Evolutionary conservation across 2,888 invertebrate species (phyloP).

Genomic region (Cephus pygmeus): DNA sequence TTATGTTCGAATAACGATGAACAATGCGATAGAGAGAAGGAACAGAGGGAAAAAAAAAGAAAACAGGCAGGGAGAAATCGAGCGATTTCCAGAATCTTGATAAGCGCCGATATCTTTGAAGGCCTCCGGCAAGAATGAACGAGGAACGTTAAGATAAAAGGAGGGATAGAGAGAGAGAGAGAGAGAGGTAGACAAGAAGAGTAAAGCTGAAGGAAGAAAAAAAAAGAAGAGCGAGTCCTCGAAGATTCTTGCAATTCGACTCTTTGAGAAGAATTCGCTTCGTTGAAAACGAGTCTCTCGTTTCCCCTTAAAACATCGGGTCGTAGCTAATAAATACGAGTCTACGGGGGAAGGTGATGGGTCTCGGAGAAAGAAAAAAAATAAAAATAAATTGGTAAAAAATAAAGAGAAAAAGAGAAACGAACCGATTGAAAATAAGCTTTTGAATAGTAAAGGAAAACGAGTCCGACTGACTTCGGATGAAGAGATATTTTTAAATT

Average conservation of each 20-base stretch:
- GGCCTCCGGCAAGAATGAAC: slow-evolving; percentile 11
- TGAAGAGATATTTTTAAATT: neutral
- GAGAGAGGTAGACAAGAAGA: slow-evolving; percentile 18
- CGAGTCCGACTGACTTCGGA: neutral
- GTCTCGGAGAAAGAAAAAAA: too few species aligned
- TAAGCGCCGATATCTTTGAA: slow-evolving; percentile 14
- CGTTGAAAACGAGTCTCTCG: neutral
- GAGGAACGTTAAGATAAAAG: slow-evolving; percentile 8
- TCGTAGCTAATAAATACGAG: neutral
- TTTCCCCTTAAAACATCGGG: neutral
- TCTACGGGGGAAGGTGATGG: too few species aligned
- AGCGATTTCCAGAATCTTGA: neutral
- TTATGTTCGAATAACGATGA: neutral
- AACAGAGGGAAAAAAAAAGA: slow-evolving; percentile 20
- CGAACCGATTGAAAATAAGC: neutral
- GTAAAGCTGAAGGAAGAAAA: slow-evolving; percentile 14
- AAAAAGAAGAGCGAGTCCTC: slow-evolving; percentile 10
- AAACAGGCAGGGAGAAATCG: neutral
- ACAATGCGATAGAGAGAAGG: slow-evolving; percentile 13
- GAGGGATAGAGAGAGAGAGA: slow-evolving; percentile 1
- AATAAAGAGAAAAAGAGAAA: neutral
- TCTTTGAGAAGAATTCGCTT: neutral
- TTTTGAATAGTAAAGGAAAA: neutral
- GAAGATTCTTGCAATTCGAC: slow-evolving; percentile 1
- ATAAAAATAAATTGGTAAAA: neutral